Evolutionary conservation across 2,797 vertebrate genomes (phyloP), one percentile per base, ranked within the genome.

Genomic region (Parauchenoglanis ngamensis): DNA sequence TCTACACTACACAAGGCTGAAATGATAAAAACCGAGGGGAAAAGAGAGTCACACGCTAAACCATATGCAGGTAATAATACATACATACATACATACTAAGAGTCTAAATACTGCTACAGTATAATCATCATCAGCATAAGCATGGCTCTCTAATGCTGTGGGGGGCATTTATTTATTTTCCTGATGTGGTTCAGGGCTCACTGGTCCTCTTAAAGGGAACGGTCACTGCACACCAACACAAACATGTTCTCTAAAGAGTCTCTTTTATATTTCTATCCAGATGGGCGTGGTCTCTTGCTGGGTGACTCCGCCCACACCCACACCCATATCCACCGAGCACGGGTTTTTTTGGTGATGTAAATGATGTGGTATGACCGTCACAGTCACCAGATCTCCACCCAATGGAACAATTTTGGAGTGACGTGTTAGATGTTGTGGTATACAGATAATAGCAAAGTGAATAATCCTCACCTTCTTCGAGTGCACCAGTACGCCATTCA

Each of bases 381-480:
- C 21, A n/a, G 44, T 21, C 35, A 40, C 31, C 67, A 52, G 46
- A 15, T 52, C 75, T 49, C 40, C 23, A 75, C 72, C 23, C 21
- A 46, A 49, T 23, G 28, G n/a, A 28, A 61, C 35, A 46, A 59
- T 40, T 40, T 40, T 77, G 11, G 31, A 59, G 4, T 2, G 54
- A 10, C 2, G 17, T 59, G 7, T 11, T 77, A 8, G 25, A 77
- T 76, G 7, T 56, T 52, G 23, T 73, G 21, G 10, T 11, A 4
- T 25, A 12, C 11, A 13, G 6, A 23, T 4, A 13, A 73, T 15
- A 56, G 12, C 13, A n/a, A 19, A 21, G 1, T 15, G 4, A n/a
- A 81, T 81, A 49, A 49, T 52, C 46, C 63, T 73, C 70, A 91
- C 92, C 93, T 93, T 92, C 86, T 92, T 92, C 2, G 93, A 93